Evolutionary conservation across 2,888 invertebrate genomes (phyloP).

Genomic region (Drosophila vallismaia): DNA sequence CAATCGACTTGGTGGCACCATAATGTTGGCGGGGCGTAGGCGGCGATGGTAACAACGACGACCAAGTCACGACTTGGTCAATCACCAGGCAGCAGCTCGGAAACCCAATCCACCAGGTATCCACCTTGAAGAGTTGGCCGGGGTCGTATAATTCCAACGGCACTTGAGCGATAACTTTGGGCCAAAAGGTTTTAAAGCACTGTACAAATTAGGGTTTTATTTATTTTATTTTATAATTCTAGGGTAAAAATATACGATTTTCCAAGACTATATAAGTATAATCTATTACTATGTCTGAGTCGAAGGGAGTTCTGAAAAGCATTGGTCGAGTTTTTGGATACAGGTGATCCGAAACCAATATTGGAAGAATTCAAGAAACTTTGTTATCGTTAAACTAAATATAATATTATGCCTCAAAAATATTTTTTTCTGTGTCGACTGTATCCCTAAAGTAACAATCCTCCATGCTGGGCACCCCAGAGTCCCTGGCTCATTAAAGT

Average conservation of each 20-base stretch:
- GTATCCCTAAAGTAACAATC: background rate
- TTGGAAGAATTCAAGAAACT: background rate
- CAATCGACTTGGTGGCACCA: background rate
- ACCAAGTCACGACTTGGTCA: conserved; percentile 46
- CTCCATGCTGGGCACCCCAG: conserved; percentile 32
- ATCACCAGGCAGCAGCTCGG: conserved; percentile 13
- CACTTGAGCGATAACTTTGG: conserved; percentile 12
- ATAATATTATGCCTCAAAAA: background rate
- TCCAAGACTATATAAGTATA: too few species aligned
- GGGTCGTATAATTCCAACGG: conserved; percentile 16
- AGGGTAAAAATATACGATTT: too few species aligned
- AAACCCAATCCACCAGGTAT: conserved; percentile 7
- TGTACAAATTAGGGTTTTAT: background rate
- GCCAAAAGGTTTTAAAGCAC: background rate
- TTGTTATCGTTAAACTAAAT: background rate
- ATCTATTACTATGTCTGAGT: too few species aligned
- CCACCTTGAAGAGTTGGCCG: conserved; percentile 11
- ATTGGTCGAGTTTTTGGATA: background rate
- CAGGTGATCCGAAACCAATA: too few species aligned
- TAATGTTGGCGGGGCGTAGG: conserved; percentile 45
- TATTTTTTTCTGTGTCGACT: background rate
- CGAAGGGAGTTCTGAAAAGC: too few species aligned
- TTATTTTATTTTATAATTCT: background rate
- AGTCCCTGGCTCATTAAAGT: conserved; percentile 67
- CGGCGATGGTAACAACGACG: conserved; percentile 49